A percentile compares a stretch with the other conserved stretches of the same genome.
These are phyloP conservation scores for Tenthredo notha DNA, from an alignment of 2,888 invertebrate species.

Conservation along the genomic window DNA sequence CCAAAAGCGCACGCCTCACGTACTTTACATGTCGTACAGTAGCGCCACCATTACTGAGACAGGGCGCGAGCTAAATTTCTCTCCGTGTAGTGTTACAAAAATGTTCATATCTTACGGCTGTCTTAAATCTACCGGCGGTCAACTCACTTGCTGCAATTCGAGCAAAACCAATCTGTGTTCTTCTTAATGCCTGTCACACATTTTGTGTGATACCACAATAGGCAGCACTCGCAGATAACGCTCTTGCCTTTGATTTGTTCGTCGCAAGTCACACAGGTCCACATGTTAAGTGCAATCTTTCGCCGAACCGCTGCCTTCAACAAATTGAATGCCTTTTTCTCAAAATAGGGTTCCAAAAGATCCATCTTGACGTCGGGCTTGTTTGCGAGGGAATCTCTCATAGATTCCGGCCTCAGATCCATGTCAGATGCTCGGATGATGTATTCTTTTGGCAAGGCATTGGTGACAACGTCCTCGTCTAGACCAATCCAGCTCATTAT, in stretches of 20 bases:
- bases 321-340: not conserved
- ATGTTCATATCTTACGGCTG: too few species aligned
- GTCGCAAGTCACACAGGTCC: not conserved
- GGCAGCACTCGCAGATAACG: not conserved
- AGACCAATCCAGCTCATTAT: not conserved
- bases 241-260: not conserved
- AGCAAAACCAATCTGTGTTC: not conserved
- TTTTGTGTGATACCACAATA: not conserved
- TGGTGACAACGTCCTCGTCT: not conserved
- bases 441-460: not conserved
- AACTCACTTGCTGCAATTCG: not conserved
- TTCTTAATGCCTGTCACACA: not conserved
- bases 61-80: too few species aligned
- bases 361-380: not conserved
- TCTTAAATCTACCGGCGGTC: too few species aligned
- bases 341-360: not conserved
- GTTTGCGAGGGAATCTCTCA: not conserved
- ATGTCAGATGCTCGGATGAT: not conserved
- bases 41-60: too few species aligned
- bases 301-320: not conserved
- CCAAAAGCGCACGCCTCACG: too few species aligned
- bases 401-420: not conserved
- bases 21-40: too few species aligned
- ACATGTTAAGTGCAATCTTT: not conserved
- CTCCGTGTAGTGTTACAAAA: too few species aligned